phyloP scores from a whole-genome alignment of 1,140 invertebrate species.

The Ruditapes philippinarum region DNA sequence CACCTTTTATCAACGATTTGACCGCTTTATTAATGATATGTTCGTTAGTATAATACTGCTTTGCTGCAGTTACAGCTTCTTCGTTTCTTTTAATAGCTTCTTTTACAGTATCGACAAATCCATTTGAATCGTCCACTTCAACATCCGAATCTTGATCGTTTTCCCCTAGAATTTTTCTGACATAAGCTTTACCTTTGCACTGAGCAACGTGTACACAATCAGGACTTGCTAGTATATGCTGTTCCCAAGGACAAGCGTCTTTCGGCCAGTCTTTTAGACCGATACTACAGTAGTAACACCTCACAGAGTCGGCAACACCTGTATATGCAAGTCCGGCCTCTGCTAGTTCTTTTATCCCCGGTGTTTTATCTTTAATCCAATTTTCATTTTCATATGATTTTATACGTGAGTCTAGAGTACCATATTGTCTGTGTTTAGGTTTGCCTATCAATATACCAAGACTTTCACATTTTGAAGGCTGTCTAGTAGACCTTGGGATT shows the following conservation, averaged over 20 bases:
- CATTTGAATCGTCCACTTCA: neutral
- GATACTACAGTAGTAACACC: neutral
- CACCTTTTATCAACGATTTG: neutral
- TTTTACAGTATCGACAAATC: neutral
- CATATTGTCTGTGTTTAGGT: neutral
- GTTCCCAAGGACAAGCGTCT: constrained; percentile 1
- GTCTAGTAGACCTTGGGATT: neutral
- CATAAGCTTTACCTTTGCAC: neutral
- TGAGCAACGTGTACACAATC: neutral
- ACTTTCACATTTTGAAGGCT: neutral
- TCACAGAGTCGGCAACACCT: neutral
- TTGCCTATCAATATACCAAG: neutral
- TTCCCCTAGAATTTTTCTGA: neutral
- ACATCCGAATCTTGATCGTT: neutral
- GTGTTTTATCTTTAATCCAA: neutral
- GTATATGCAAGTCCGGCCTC: constrained; percentile 76
- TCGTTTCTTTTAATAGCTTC: neutral
- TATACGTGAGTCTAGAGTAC: neutral
- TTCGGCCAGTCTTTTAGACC: neutral
- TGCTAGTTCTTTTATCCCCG: neutral
- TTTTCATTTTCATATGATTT: neutral
- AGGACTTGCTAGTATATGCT: neutral
- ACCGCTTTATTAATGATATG: neutral
- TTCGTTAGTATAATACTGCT: neutral
- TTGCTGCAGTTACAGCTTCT: neutral